Base-by-base conservation (phyloP, 2,113 vertebrate species). In the Salvelinus alpinus region DNA sequence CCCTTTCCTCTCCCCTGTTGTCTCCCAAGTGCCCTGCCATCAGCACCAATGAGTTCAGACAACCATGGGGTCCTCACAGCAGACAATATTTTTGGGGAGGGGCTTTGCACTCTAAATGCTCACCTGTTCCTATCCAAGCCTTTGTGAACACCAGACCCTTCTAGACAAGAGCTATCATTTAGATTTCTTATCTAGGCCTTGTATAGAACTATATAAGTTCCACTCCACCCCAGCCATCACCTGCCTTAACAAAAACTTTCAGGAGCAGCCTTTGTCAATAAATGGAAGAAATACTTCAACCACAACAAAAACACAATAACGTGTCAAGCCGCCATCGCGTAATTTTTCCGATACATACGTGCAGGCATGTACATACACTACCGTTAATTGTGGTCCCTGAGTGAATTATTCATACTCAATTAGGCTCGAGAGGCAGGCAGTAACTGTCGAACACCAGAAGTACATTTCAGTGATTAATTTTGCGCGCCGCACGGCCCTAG, bases 321-420 rank as follows among this genome's bases (percentile, higher is more conserved):
- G 71, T 76, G 83, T 83, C 86, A 80, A 72, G 86, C 79, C 76
- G 12, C 18, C 20, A 60, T 57, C 1, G 1, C 2, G 18, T 57
- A 2, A 9, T 38, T 38, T 38, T 60, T 3, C n/a, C 20, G 2
- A 67, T 16, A 34, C 16, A 6, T 20, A 34, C 29, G 6, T 38
- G 65, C 3, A 34, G 29, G 65, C 3, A 27, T 34, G 18, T 34
- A 31, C 4, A n/a, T 34, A 31, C 13, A 38, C 54, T 73, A 75
- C 79, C n/a, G 69, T 77, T 86, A 84, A 83, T 84, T 48, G 13
- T 18, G 60, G 24, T 59, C 78, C 65, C 62, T 34, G 69, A 64
- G 75, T 91, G 79, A 92, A 91, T 91, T 88, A 91, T 93, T 92
- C 83, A 93, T 90, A 79, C 85, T 85, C 84, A 89, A 88, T 92